phyloP scores from a whole-genome alignment of 2,888 invertebrate genomes.

The Nomada flava region DNA sequence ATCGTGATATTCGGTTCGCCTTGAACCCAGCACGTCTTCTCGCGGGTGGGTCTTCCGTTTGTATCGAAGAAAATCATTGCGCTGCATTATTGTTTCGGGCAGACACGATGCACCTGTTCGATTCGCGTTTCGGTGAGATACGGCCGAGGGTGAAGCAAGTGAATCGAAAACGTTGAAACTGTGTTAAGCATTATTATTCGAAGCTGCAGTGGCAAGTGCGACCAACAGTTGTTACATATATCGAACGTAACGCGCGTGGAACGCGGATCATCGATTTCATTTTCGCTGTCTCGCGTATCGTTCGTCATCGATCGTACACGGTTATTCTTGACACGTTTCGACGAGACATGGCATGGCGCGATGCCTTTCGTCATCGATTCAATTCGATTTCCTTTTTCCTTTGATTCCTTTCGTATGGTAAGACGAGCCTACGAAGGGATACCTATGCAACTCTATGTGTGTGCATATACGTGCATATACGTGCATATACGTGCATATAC shows the following conservation, averaged over 20 bases:
- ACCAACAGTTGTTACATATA: constrained; percentile 23
- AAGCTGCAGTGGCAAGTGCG: background rate
- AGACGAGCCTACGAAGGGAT: no score
- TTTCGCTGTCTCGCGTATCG: background rate
- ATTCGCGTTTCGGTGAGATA: background rate
- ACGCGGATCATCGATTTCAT: constrained; percentile 19
- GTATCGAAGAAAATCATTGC: background rate
- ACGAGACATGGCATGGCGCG: background rate
- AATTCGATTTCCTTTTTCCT: no score
- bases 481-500: no score
- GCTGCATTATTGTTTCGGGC: background rate
- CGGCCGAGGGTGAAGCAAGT: background rate
- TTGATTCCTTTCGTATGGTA: no score
- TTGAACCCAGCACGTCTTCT: no score
- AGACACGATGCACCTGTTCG: background rate
- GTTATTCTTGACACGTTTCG: constrained; percentile 22
- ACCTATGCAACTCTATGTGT: no score
- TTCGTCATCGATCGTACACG: background rate
- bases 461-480: no score
- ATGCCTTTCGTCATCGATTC: no score
- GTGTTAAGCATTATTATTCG: constrained; percentile 29
- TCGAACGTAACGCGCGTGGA: background rate
- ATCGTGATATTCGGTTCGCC: background rate
- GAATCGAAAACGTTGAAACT: background rate
- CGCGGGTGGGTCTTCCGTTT: background rate